Percentiles rank a stretch among this genome's conserved stretches.
Conservation (phyloP, 1,140 invertebrate species). For the Drosophila hydei region DNA sequence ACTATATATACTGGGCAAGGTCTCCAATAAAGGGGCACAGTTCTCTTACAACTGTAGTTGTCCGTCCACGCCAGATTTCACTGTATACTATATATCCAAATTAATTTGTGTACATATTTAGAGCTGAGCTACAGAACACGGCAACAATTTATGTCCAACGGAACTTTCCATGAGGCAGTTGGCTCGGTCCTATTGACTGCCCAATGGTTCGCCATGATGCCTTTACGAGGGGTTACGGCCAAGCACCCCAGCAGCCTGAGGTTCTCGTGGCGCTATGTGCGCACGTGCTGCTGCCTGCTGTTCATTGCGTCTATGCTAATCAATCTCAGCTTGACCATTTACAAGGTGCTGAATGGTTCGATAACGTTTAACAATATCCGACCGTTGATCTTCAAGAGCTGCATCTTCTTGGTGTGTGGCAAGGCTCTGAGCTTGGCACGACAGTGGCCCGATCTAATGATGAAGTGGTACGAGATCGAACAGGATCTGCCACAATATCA, state of each 20-base stretch:
- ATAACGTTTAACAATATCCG: slow-evolving; percentile 78
- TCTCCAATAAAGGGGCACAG: too few species aligned
- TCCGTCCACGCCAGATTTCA: too few species aligned
- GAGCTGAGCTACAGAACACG: slow-evolving; percentile 46
- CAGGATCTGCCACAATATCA: slow-evolving; percentile 65
- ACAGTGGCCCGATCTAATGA: slow-evolving; percentile 78
- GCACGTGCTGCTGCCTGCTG: slow-evolving; percentile 58
- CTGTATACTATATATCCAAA: background rate
- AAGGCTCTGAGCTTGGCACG: slow-evolving; percentile 62
- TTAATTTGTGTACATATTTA: slow-evolving; percentile 10
- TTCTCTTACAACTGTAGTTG: too few species aligned
- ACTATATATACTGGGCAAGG: too few species aligned
- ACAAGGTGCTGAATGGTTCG: slow-evolving; percentile 57
- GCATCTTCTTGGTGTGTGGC: slow-evolving; percentile 53
- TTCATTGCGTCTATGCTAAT: slow-evolving; percentile 50
- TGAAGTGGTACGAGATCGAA: slow-evolving; percentile 70
- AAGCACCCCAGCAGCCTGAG: slow-evolving; percentile 61
- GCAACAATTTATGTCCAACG: slow-evolving; percentile 64
- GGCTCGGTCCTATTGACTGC: slow-evolving; percentile 70
- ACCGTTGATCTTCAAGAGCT: slow-evolving; percentile 73
- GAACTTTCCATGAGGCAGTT: slow-evolving; percentile 77
- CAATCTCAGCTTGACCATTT: slow-evolving; percentile 52
- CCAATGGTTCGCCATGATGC: slow-evolving; percentile 83
- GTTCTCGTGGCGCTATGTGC: slow-evolving; percentile 70
- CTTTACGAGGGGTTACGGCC: slow-evolving; percentile 65